Evolutionary conservation across 2,113 vertebrate species (phyloP), one percentile per base, ranked within the genome.

Genomic region (Dryoscopus gambensis): DNA sequence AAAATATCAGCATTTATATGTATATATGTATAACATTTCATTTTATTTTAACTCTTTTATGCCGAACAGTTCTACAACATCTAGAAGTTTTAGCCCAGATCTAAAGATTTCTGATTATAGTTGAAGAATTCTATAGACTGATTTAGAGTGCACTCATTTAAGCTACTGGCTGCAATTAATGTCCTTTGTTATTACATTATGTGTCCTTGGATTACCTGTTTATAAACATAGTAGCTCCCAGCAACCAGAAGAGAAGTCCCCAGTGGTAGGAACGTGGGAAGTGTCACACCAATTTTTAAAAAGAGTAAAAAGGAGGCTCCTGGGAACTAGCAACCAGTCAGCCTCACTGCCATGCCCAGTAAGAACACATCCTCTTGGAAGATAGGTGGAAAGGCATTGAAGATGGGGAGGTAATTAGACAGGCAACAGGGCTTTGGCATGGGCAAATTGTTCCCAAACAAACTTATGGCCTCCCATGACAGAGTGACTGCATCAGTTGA

Each of bases 351-450:
- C 19, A 10, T 35, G 35, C 33, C 46, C 4, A 6, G 12, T 56
- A 47, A 76, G 14, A 69, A 76, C 22, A 62, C 16, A 50, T 31
- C 33, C 3, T 80, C 46, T 50, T n/a, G 17, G 78, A 71, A 56
- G 20, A 27, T 21, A 56, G 2, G 1, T 47, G 8, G 8, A 77
- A 91, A 88, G 11, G 24, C 12, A 17, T 23, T 31, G 47, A 73
- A 68, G 31, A 49, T 0, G 0, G 6, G 15, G 19, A 87, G 6
- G 22, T 8, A 22, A 75, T 10, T 40, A 55, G 35, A 67, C 9
- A 56, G 40, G 9, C 37, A 84, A 19, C 21, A 31, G 2, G 14
- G 20, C 21, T 84, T 77, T 31, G 15, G 8, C 11, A 31, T 15
- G 13, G 10, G 8, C 3, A 42, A 73, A 67, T 42, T 3, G 1